Conservation (phyloP, 2,888 invertebrate genomes). For the Dynastes hyllus region DNA sequence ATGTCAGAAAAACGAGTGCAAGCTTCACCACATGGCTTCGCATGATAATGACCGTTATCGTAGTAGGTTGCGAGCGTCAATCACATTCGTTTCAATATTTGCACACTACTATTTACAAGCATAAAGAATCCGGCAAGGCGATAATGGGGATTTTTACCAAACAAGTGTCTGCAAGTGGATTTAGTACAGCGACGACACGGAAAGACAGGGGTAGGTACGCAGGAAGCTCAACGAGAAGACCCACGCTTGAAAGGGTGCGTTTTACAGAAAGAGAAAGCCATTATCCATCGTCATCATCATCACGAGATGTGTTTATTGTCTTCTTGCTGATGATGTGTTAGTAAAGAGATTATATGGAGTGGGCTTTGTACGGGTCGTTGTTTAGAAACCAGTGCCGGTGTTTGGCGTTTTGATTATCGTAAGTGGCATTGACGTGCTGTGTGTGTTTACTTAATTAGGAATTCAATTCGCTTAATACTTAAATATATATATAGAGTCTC, state of each 20-base stretch:
- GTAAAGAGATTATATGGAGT: slow-evolving; percentile 61
- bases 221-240: slow-evolving; percentile 49
- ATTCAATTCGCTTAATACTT: slow-evolving; percentile 52
- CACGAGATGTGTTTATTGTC: slow-evolving; percentile 67
- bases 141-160: slow-evolving; percentile 68
- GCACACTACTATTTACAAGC: slow-evolving; percentile 66
- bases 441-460: slow-evolving; percentile 55
- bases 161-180: slow-evolving; percentile 67
- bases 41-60: slow-evolving; percentile 61
- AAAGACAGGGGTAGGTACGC: slow-evolving; percentile 60
- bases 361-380: slow-evolving; percentile 57
- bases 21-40: slow-evolving; percentile 57
- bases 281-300: slow-evolving; percentile 60
- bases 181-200: slow-evolving; percentile 63
- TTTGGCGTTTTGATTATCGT: slow-evolving; percentile 61
- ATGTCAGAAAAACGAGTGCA: slow-evolving; percentile 57
- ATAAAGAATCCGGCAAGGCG: slow-evolving; percentile 63
- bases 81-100: slow-evolving; percentile 64
- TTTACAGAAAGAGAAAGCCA: slow-evolving; percentile 43
- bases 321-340: slow-evolving; percentile 66
- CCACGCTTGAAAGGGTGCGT: slow-evolving; percentile 41
- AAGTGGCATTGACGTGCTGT: slow-evolving; percentile 59
- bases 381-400: slow-evolving; percentile 51
- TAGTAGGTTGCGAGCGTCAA: slow-evolving; percentile 57
- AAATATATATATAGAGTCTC: slow-evolving; percentile 46